Conservation (phyloP, 2,797 vertebrate genomes). For the Pelobates cultripes region DNA sequence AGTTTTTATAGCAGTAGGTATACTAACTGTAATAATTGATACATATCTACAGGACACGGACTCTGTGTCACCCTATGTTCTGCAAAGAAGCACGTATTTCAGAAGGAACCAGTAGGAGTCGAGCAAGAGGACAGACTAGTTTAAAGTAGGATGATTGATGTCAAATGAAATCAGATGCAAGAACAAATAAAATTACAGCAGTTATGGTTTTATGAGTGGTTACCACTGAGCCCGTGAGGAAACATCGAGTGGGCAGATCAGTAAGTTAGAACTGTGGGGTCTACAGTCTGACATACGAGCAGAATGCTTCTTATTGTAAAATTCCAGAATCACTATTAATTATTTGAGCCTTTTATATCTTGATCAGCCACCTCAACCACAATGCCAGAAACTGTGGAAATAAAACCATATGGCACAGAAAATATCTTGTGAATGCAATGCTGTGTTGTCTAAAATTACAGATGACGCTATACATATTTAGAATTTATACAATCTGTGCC, state of each 20-base stretch:
- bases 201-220: not conserved
- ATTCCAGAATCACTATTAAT: not conserved
- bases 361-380: not conserved
- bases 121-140: too few relatives aligned
- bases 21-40: too few relatives aligned
- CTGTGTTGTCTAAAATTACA: not conserved
- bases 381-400: not conserved
- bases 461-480: not conserved
- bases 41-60: too few relatives aligned
- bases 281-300: not conserved
- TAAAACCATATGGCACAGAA: not conserved
- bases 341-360: not conserved
- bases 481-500: not conserved
- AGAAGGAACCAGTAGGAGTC: too few relatives aligned
- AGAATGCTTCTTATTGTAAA: not conserved
- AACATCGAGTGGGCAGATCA: not conserved
- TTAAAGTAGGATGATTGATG: too few relatives aligned
- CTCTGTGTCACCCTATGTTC: too few relatives aligned
- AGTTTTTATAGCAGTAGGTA: too few relatives aligned
- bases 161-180: too few relatives aligned
- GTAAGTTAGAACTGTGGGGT: not conserved
- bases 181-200: not conserved
- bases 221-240: not conserved
- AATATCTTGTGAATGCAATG: not conserved
- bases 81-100: too few relatives aligned